A percentile compares a stretch with the other conserved stretches of the same genome.
These are phyloP conservation scores for Nomada lathburiana DNA, from an alignment of 2,888 invertebrate species.

Conservation along the genomic window DNA sequence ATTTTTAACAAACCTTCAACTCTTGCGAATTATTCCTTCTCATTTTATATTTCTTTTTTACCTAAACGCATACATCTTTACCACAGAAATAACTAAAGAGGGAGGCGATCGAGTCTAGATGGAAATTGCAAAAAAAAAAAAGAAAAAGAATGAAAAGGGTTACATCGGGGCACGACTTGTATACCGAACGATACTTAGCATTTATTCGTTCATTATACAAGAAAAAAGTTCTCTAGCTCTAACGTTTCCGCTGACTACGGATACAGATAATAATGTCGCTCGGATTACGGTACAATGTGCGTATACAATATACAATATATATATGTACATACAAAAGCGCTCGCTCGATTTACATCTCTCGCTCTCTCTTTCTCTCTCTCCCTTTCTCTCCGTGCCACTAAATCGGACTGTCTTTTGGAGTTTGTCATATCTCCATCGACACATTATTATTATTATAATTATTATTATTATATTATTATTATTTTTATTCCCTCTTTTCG, in stretches of 20 bases:
- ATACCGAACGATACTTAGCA: constrained; percentile 80
- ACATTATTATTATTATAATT: constrained; percentile 39
- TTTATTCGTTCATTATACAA: constrained; percentile 82
- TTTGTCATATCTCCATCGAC: constrained; percentile 32
- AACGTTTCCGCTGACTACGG: constrained; percentile 77
- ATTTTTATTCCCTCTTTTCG: constrained; percentile 42
- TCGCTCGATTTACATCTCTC: constrained; percentile 76
- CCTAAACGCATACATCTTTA: too few relatives aligned
- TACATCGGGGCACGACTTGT: constrained; percentile 24
- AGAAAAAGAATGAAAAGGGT: constrained; percentile 7
- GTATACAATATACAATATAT: constrained; percentile 80
- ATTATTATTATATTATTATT: too few relatives aligned
- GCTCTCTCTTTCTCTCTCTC: constrained; percentile 20
- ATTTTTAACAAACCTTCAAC: not conserved
- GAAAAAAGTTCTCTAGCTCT: constrained; percentile 78
- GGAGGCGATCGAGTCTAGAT: not conserved
- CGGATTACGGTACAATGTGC: constrained; percentile 80
- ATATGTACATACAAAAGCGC: constrained; percentile 79
- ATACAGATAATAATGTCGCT: constrained; percentile 76
- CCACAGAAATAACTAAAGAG: not conserved
- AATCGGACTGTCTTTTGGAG: constrained; percentile 79
- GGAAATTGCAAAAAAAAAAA: not conserved
- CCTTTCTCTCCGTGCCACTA: constrained; percentile 66
- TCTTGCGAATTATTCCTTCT: not conserved
- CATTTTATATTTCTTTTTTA: not conserved